These are phyloP conservation scores for Ctenopoma multispine DNA, from an alignment of 2,797 vertebrate genomes.

Conservation along the genomic window DNA sequence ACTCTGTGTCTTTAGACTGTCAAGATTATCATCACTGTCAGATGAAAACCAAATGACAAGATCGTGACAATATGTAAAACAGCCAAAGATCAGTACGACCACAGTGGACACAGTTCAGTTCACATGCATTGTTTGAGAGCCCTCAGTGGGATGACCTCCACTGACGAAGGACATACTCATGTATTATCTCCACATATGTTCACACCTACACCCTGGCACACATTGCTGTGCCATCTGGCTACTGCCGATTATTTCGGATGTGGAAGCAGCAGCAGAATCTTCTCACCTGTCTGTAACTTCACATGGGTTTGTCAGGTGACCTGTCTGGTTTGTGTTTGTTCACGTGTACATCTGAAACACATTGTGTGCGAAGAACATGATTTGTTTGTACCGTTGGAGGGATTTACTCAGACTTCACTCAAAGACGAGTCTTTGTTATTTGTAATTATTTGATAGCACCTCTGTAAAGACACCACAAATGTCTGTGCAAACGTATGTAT, in stretches of 20 bases:
- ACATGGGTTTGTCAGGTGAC: slow-evolving; percentile 40
- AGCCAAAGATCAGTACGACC: not conserved
- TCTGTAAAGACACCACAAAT: too few species aligned
- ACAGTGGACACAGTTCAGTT: not conserved
- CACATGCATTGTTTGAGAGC: not conserved
- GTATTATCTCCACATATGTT: slow-evolving; percentile 60
- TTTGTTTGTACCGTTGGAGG: not conserved
- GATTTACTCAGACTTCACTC: too few species aligned
- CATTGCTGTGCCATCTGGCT: slow-evolving; percentile 17
- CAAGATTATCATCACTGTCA: not conserved
- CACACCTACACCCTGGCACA: slow-evolving; percentile 21
- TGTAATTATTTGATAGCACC: too few species aligned
- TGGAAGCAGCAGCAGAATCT: slow-evolving; percentile 12
- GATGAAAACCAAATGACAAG: not conserved
- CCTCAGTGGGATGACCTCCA: slow-evolving; percentile 17
- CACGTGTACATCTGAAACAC: slow-evolving; percentile 48
- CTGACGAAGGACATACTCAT: slow-evolving; percentile 43
- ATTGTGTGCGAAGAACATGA: not conserved
- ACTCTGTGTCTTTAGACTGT: slow-evolving; percentile 4
- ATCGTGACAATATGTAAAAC: not conserved
- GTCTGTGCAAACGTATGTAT: too few species aligned
- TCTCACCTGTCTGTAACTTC: slow-evolving; percentile 60
- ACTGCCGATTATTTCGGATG: slow-evolving; percentile 12
- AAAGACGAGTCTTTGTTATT: too few species aligned
- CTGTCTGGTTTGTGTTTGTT: slow-evolving; percentile 45